Base-by-base conservation (phyloP, 2,888 invertebrate species). In the Lithodes maja region DNA sequence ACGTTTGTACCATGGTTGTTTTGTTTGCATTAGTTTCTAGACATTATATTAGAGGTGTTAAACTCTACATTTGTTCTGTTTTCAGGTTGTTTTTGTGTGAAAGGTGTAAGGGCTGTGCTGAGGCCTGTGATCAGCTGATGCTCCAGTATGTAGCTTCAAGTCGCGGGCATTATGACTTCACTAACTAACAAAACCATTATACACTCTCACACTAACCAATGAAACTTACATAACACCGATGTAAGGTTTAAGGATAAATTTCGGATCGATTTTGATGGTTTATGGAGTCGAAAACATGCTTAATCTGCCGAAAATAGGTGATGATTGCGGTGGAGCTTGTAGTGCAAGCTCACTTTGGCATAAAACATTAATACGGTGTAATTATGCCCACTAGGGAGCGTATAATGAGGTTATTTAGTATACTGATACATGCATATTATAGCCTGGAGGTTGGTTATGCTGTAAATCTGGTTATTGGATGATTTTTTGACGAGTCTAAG, bases 81-180 rank as follows among this genome's bases (percentile, higher is more conserved):
- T 77, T 54, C 69, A 78, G 54, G 61, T 77, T 78, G 87, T 87
- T 82, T 77, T 82, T 77, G 55, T 69, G 77, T 78, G 69, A 83
- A 83, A 87, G 53, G 82, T 82, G 83, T 9, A 52, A 50, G 86
- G 50, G 83, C 17, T 75, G 68, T 52, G 54, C 17, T 3, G 33
- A 52, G 71, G 33, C 15, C 84, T 55, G 82, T 49, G 86, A 86
- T 86, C 86, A 86, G 86, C 86, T 86, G 86, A 86, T 82, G 69
- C 52, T 61, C 71, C 54, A 53, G 53, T 17, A 74, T 53, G 68
- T 78, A 2, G 49, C 69, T 49, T 5, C 55, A n/a, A 55, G 68
- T 61, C 75, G 86, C 86, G 86, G 86, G 86, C 53, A 55, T 3
- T 86, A 86, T 82, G 86, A 86, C 61, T 86, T 86, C 9, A 12